Conservation (phyloP, 2,888 invertebrate species). For the Timandra comae region DNA sequence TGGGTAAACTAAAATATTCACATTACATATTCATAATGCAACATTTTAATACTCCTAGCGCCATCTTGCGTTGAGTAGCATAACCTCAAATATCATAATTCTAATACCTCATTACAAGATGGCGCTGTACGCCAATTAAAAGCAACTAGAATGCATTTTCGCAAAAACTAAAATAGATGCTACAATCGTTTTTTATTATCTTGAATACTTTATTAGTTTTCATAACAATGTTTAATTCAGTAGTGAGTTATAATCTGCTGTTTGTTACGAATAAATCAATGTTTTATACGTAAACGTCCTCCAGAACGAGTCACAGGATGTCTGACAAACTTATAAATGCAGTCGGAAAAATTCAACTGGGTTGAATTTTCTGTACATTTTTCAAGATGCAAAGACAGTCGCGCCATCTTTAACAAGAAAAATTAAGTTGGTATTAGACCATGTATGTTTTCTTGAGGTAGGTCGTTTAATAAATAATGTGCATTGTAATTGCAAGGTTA, state of each 20-base stretch:
- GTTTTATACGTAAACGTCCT: slow-evolving; percentile 9
- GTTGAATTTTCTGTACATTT: too few relatives aligned
- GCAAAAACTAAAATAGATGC: slow-evolving; percentile 3
- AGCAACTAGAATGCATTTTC: too few relatives aligned
- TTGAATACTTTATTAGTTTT: slow-evolving; percentile 10
- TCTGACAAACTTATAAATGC: not conserved
- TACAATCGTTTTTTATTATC: slow-evolving; percentile 9
- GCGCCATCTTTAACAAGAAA: not conserved
- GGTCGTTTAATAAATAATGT: slow-evolving; percentile 9
- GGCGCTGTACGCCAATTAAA: too few relatives aligned
- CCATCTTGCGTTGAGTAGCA: slow-evolving; percentile 9
- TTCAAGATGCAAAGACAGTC: not conserved
- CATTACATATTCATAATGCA: too few relatives aligned
- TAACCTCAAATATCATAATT: not conserved
- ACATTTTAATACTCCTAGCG: not conserved
- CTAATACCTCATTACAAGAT: not conserved
- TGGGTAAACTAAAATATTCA: too few relatives aligned
- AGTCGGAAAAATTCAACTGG: too few relatives aligned
- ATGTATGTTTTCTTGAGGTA: slow-evolving; percentile 5
- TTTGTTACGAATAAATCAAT: slow-evolving; percentile 8
- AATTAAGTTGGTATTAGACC: not conserved
- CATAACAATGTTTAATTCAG: slow-evolving; percentile 9
- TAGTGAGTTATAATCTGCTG: slow-evolving; percentile 2
- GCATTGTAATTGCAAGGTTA: slow-evolving; percentile 13
- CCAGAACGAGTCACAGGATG: slow-evolving; percentile 3